Percentiles rank a stretch among this genome's conserved stretches.
Evolutionary conservation across 1,140 invertebrate species (phyloP).

Genomic region (Leptopilina clavipes): DNA sequence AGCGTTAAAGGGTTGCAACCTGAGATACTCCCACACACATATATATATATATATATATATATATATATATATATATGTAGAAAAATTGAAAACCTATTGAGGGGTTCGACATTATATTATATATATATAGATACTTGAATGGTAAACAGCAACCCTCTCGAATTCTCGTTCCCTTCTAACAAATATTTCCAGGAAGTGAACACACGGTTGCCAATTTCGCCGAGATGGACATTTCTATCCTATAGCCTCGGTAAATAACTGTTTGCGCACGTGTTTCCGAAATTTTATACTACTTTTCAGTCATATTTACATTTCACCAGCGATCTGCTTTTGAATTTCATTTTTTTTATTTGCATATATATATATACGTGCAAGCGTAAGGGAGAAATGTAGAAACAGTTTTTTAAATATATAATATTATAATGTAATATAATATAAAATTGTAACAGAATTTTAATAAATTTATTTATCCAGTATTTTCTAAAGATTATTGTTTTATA

Average conservation of each 20-base stretch:
- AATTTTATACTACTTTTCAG: slow-evolving; percentile 11
- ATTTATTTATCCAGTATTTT: too few relatives aligned
- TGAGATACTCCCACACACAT: slow-evolving; percentile 11
- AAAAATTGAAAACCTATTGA: neutral
- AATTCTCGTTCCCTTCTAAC: neutral
- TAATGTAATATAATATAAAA: too few relatives aligned
- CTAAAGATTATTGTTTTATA: too few relatives aligned
- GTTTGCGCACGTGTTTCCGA: slow-evolving; percentile 8
- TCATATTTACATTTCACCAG: neutral
- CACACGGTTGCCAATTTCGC: neutral
- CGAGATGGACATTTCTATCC: neutral
- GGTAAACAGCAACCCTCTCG: slow-evolving; percentile 12
- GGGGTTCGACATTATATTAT: neutral
- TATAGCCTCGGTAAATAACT: neutral
- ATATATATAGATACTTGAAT: slow-evolving; percentile 4
- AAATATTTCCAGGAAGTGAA: slow-evolving; percentile 8
- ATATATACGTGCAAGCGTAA: too few relatives aligned
- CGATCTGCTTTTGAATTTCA: too few relatives aligned
- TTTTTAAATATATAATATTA: too few relatives aligned
- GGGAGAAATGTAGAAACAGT: too few relatives aligned
- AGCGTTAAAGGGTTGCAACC: slow-evolving; percentile 11
- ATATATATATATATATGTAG: too few relatives aligned
- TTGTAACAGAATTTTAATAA: too few relatives aligned
- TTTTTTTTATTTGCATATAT: too few relatives aligned
- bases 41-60: too few relatives aligned